Conservation (phyloP, 1,140 invertebrate species). For the Achroia grisella region DNA sequence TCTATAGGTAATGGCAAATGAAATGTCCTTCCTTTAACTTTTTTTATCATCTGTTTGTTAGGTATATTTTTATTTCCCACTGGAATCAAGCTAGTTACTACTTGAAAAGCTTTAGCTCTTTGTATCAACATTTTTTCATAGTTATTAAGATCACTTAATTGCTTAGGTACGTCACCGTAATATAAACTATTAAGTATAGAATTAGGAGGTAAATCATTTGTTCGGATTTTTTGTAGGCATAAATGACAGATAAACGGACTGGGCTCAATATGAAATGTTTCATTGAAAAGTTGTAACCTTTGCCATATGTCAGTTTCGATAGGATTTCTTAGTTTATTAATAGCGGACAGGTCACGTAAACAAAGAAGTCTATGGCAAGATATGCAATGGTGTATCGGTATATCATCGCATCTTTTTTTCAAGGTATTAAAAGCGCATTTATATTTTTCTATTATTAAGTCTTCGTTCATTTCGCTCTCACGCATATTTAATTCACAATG, state of each 20-base stretch:
- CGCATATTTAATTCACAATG: too few species aligned
- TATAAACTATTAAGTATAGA: slow-evolving; percentile 12
- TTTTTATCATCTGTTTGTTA: slow-evolving; percentile 14
- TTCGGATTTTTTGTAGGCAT: slow-evolving; percentile 11
- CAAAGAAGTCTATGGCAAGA: slow-evolving; percentile 17
- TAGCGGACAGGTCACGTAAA: slow-evolving; percentile 11
- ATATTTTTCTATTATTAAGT: slow-evolving; percentile 1
- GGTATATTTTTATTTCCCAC: slow-evolving; percentile 17
- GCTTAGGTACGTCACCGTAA: slow-evolving; percentile 8
- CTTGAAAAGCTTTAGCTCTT: slow-evolving; percentile 17
- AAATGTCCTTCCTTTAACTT: slow-evolving; percentile 23
- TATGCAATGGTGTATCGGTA: slow-evolving; percentile 16
- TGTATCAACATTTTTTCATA: slow-evolving; percentile 19
- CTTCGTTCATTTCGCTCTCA: too few species aligned
- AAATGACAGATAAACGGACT: slow-evolving; percentile 12
- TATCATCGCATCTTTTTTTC: slow-evolving; percentile 10
- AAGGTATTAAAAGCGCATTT: slow-evolving; percentile 9
- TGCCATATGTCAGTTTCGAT: slow-evolving; percentile 12
- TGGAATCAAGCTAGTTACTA: slow-evolving; percentile 18
- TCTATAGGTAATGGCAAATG: too few species aligned
- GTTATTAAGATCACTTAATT: slow-evolving; percentile 5
- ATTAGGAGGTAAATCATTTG: slow-evolving; percentile 10
- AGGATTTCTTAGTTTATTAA: slow-evolving; percentile 12
- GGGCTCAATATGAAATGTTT: slow-evolving; percentile 7
- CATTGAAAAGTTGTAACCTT: slow-evolving; percentile 11